Base-by-base conservation (phyloP, 2,113 vertebrate genomes). In the Hemicordylus capensis region DNA sequence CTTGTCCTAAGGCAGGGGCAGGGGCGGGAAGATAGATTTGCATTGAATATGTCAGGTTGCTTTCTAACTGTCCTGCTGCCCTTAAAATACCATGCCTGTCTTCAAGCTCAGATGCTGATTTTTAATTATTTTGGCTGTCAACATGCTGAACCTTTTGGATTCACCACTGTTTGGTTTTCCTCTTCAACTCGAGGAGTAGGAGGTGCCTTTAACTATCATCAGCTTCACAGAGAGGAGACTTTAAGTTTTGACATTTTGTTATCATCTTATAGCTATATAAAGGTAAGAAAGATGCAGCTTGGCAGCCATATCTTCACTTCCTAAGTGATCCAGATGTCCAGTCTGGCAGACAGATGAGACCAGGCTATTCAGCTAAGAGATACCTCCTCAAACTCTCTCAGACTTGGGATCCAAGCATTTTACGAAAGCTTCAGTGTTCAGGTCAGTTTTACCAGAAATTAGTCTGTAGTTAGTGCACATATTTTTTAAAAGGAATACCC, bases 351-450 rank as follows among this genome's bases (percentile, higher is more conserved):
- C 89, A 90, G 69, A 95, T 94, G 81, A 94, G 90, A 58, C 90
- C 92, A 31, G 94, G 94, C 24, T 94, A 84, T 87, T 96, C 83
- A 0, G 93, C 92, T 83, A 95, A 93, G 89, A 94, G 88, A 44
- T 88, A 94, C 37, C 95, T 96, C 69, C 87, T 89, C 19, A 79
- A 73, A 51, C 66, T 85, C n/a, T 77, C 93, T 44, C 1, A 4
- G 85, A 91, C 76, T 11, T 92, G 92, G 87, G 46, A 95, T 77
- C 82, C 85, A 54, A 78, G 42, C 17, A 11, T 80, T 79, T 72
- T 26, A 54, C 79, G 90, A 75, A 92, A 85, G 39, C 85, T 96
- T 46, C 92, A 90, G 0, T 74, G 58, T 70, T 84, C 90, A 95
- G 92, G 88, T 92, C 79, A 95, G 91, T 90, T 11, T 28, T 4